A percentile compares a stretch with the other conserved stretches of the same genome.
These are phyloP conservation scores for Aethina tumida DNA, from an alignment of 1,140 invertebrate genomes.

Conservation along the genomic window DNA sequence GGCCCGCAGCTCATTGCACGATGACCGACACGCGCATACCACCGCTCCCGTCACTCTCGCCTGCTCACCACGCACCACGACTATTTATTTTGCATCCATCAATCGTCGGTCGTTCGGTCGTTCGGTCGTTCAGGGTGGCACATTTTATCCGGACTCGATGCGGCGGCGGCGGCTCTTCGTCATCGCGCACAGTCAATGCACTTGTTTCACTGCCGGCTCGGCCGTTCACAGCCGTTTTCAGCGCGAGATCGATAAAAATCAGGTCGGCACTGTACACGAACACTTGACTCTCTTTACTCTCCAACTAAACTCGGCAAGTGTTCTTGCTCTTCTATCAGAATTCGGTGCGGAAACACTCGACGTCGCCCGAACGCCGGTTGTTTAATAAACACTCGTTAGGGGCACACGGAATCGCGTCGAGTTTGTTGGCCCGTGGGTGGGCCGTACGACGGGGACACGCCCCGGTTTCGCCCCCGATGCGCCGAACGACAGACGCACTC, in stretches of 20 bases:
- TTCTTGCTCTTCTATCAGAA: conserved; percentile 27
- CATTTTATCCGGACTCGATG: neutral
- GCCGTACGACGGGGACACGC: neutral
- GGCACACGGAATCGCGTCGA: conserved; percentile 21
- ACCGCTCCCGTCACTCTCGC: conserved; percentile 9
- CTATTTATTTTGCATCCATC: too few species aligned
- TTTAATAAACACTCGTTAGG: conserved; percentile 17
- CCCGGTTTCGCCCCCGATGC: conserved; percentile 14
- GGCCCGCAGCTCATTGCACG: conserved; percentile 31
- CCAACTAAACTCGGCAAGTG: conserved; percentile 20
- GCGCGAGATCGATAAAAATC: neutral
- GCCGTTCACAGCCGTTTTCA: neutral
- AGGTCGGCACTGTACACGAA: conserved; percentile 1
- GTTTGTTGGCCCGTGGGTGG: conserved; percentile 27
- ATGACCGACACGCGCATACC: conserved; percentile 14
- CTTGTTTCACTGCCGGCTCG: neutral
- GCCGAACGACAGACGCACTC: conserved; percentile 7
- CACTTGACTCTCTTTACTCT: conserved; percentile 13
- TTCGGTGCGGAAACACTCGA: conserved; percentile 22
- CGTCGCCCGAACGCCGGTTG: conserved; percentile 11
- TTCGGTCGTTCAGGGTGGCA: too few species aligned
- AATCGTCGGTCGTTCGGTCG: too few species aligned
- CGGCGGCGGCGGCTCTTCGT: neutral
- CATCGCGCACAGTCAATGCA: neutral
- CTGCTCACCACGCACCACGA: too few species aligned